These are phyloP conservation scores for Montifringilla adamsi DNA, from an alignment of 2,113 vertebrate species.

Conservation along the genomic window DNA sequence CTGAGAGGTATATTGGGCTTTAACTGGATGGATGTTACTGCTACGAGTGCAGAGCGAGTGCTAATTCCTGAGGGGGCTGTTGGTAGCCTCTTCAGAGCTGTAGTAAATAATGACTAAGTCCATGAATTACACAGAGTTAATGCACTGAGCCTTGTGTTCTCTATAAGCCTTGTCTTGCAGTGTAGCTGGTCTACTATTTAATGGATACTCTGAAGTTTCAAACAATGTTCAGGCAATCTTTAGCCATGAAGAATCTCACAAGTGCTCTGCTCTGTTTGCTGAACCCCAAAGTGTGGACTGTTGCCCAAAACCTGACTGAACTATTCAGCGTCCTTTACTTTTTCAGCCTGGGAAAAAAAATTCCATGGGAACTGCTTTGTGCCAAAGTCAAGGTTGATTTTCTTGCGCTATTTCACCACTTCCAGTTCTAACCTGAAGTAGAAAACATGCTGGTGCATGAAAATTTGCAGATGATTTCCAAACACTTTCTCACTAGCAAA, in stretches of 20 bases:
- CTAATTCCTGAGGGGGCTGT: constrained; percentile 17
- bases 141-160: background rate
- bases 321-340: background rate
- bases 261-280: background rate
- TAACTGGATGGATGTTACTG: constrained; percentile 5
- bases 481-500: background rate
- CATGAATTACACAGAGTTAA: constrained; percentile 18
- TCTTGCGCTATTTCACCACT: background rate
- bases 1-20: constrained; percentile 15
- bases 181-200: background rate
- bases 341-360: background rate
- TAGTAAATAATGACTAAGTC: constrained; percentile 40
- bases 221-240: background rate
- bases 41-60: background rate
- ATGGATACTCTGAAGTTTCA: background rate
- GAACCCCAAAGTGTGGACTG: background rate
- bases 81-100: constrained; percentile 27
- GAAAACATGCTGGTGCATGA: background rate
- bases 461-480: background rate
- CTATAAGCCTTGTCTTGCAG: background rate
- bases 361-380: background rate
- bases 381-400: background rate
- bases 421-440: background rate
- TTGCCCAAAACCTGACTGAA: background rate
- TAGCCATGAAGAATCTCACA: background rate